phyloP scores from a whole-genome alignment of 1,140 invertebrate genomes.

The Helicoverpa zea region DNA sequence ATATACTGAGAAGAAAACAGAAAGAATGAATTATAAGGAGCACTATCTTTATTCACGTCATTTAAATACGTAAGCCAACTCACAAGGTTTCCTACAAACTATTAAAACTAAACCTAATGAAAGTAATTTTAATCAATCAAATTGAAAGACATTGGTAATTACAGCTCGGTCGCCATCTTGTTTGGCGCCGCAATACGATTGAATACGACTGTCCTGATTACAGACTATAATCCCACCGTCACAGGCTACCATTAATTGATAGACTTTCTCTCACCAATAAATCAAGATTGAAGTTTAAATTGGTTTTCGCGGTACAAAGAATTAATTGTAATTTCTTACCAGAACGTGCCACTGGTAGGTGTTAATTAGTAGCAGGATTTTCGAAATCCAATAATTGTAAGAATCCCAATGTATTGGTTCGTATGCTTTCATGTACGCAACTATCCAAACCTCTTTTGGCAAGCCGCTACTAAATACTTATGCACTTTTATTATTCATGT shows the following conservation, averaged over 20 bases:
- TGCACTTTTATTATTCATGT: too few species aligned
- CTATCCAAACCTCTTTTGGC: too few species aligned
- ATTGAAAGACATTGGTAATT: neutral
- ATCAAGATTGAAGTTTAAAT: conserved; percentile 23
- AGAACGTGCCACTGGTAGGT: neutral
- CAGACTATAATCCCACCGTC: conserved; percentile 14
- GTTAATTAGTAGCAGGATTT: neutral
- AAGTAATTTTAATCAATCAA: neutral
- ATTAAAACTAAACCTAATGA: neutral
- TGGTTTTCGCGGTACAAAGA: conserved; percentile 3
- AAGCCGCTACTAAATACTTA: too few species aligned
- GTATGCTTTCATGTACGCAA: too few species aligned
- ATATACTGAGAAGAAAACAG: too few species aligned
- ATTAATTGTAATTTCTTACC: conserved; percentile 16
- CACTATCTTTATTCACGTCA: too few species aligned
- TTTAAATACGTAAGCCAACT: too few species aligned
- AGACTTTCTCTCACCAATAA: conserved; percentile 20
- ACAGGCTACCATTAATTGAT: conserved; percentile 6
- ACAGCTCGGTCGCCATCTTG: neutral
- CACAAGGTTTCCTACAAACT: neutral
- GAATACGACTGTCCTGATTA: conserved; percentile 7
- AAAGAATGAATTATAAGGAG: too few species aligned
- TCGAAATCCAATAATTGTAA: neutral
- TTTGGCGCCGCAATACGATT: neutral
- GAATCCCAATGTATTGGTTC: too few species aligned